Conservation (phyloP, 2,113 vertebrate species). For the Tapirus terrestris region DNA sequence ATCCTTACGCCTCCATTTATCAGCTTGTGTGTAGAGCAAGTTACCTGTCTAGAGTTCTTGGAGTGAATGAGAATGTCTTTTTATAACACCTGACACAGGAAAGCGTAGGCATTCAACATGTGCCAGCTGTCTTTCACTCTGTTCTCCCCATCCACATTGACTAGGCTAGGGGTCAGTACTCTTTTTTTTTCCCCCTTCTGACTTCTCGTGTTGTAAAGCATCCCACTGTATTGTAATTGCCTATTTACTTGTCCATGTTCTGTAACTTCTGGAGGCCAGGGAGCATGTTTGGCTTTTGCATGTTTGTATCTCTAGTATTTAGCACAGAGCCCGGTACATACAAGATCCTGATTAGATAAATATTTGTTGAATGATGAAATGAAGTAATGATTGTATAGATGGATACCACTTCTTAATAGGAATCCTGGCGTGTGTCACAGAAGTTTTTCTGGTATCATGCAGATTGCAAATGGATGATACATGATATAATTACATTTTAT, state of each 20-base stretch:
- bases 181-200: not conserved
- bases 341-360: not conserved
- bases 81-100: not conserved
- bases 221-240: not conserved
- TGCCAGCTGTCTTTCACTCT: not conserved
- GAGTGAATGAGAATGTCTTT: not conserved
- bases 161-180: not conserved
- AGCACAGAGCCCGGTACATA: not conserved
- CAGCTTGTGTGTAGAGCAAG: not conserved
- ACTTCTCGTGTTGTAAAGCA: not conserved
- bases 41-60: not conserved
- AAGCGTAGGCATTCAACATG: not conserved
- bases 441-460: not conserved
- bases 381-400: not conserved
- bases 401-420: not conserved
- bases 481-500: not conserved
- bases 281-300: not conserved
- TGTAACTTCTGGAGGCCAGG: not conserved
- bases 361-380: not conserved
- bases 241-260: not conserved
- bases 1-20: not conserved
- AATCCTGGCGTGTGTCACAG: not conserved
- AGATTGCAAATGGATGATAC: not conserved
- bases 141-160: not conserved
- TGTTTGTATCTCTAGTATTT: not conserved